Evolutionary conservation across 2,797 vertebrate species (phyloP), one percentile per base, ranked within the genome.

Genomic region (Acipenser ruthenus): DNA sequence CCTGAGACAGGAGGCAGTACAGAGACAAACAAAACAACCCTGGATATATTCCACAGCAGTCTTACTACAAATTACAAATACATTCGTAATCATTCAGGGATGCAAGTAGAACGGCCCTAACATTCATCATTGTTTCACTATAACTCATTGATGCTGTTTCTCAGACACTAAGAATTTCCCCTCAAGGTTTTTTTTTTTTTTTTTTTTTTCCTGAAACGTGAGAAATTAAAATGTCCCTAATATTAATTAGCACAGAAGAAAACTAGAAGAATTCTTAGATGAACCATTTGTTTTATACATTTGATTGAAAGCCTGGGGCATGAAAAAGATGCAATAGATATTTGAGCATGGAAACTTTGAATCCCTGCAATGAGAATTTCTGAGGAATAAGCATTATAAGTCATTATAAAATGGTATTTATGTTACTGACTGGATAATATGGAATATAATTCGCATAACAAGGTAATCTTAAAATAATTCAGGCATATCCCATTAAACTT

Each of bases 221-320:
- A 8, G 71, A 60, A 74, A 70, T 69, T 62, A 65, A 61, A 15
- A 71, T 66, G 60, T 65, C 65, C 62, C 66, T 61, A 5, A 58
- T 63, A 64, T 71, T 52, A 65, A 64, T 71, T 52, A 65, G 64
- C 37, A 60, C 65, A 55, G 62, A 55, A 65, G 62, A 66, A 53
- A 72, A 70, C 68, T 64, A 51, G 64, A 70, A 63, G 63, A 67
- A 56, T 10, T 60, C 67, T 74, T 69, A 68, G 69, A 74, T 69
- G 69, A 74, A 60, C 60, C 66, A 73, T 73, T 73, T 77, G 67
- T 75, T 75, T 72, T 62, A 13, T 69, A 49, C 70, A 74, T 64
- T 64, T 69, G 65, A 73, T 74, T 53, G 70, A 73, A 70, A 66
- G 71, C 73, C 64, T 10, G 59, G 52, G 74, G 74, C 72, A 68